Evolutionary conservation across 1,140 invertebrate genomes (phyloP).

Genomic region (Drosophila seguyi): DNA sequence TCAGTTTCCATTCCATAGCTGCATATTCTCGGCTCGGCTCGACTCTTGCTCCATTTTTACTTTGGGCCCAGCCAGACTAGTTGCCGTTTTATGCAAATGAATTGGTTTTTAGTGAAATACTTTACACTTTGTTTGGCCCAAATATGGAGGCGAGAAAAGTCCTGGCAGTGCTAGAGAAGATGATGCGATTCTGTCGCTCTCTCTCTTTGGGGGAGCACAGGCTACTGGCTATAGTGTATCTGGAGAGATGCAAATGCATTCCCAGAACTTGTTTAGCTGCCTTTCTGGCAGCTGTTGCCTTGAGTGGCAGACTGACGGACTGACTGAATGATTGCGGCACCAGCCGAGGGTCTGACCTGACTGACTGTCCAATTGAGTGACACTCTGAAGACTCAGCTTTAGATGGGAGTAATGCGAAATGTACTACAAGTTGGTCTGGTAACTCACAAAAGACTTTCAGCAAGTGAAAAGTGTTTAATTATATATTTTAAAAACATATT

Average conservation of each 20-base stretch:
- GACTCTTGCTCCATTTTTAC: constrained; percentile 32
- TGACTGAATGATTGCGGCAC: constrained; percentile 49
- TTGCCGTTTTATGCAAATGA: constrained; percentile 82
- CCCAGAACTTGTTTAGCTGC: constrained; percentile 29
- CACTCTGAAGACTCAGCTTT: constrained; percentile 8
- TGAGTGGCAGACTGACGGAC: constrained; percentile 56
- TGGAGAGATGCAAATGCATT: constrained; percentile 40
- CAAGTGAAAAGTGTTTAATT: background rate
- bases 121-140: constrained; percentile 63
- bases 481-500: background rate
- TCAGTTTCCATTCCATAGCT: constrained; percentile 25
- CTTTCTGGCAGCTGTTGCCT: constrained; percentile 19
- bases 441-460: background rate
- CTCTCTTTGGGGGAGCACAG: background rate
- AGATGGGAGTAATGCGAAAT: background rate
- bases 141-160: constrained; percentile 1
- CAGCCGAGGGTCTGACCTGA: constrained; percentile 33
- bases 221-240: background rate
- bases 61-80: constrained; percentile 30
- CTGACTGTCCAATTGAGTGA: constrained; percentile 49
- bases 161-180: background rate
- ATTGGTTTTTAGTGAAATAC: constrained; percentile 82
- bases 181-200: background rate
- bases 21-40: constrained; percentile 13
- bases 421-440: background rate